These are phyloP conservation scores for Stictocephala bisonia DNA, from an alignment of 2,888 invertebrate genomes.

Conservation along the genomic window DNA sequence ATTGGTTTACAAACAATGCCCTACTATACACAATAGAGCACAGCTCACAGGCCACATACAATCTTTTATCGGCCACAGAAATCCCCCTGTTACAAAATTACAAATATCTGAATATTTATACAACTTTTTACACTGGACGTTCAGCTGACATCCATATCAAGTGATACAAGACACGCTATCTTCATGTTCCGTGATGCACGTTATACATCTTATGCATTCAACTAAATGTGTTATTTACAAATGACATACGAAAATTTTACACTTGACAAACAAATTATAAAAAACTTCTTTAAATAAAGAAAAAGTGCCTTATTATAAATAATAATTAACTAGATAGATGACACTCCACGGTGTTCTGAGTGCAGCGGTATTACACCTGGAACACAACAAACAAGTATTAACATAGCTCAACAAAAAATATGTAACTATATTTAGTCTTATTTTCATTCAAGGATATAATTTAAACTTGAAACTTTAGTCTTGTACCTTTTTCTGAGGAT, in stretches of 20 bases:
- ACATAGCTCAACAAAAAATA: too few species aligned
- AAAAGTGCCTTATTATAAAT: slow-evolving; percentile 2
- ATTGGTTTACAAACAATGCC: background rate
- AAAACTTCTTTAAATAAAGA: slow-evolving; percentile 39
- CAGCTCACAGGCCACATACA: slow-evolving; percentile 15
- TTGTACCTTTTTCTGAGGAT: slow-evolving; percentile 33
- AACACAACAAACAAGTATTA: background rate
- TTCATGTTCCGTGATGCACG: too few species aligned
- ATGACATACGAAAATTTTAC: slow-evolving; percentile 35
- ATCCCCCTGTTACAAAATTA: slow-evolving; percentile 38
- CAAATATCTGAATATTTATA: slow-evolving; percentile 38
- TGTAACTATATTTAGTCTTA: too few species aligned
- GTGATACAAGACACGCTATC: too few species aligned
- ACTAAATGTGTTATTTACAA: slow-evolving; percentile 34
- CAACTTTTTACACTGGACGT: slow-evolving; percentile 16
- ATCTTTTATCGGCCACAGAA: slow-evolving; percentile 8
- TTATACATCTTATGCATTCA: background rate
- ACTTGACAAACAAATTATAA: slow-evolving; percentile 38
- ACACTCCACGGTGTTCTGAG: slow-evolving; percentile 11
- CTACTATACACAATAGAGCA: slow-evolving; percentile 11
- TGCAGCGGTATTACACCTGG: slow-evolving; percentile 13
- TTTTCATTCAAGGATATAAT: too few species aligned
- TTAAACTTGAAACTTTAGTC: too few species aligned
- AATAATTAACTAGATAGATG: slow-evolving; percentile 39
- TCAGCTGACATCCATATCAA: slow-evolving; percentile 1